A percentile compares a stretch with the other conserved stretches of the same genome.
Evolutionary conservation across 2,113 vertebrate genomes (phyloP).

Genomic region (Cyphomyrus discorhynchus): DNA sequence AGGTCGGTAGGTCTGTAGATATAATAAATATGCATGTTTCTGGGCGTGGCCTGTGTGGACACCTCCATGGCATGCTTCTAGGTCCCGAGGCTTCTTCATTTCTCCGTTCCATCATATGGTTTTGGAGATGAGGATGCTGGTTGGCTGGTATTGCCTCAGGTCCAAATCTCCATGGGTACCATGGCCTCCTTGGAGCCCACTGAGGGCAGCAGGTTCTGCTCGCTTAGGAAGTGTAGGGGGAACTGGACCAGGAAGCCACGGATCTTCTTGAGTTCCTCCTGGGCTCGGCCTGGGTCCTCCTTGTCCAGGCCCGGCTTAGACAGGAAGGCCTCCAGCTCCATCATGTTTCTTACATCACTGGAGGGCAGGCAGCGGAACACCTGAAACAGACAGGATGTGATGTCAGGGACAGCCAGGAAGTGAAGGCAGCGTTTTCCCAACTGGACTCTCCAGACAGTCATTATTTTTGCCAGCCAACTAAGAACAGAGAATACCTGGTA

Average conservation of each 20-base stretch:
- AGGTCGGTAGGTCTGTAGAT: neutral
- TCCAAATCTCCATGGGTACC: slow-evolving; percentile 94
- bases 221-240: slow-evolving; percentile 81
- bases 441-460: neutral
- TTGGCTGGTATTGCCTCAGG: slow-evolving; percentile 56
- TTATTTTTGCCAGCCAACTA: neutral
- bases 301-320: slow-evolving; percentile 65
- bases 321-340: slow-evolving; percentile 75
- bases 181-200: slow-evolving; percentile 92
- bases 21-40: neutral
- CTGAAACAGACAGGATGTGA: slow-evolving; percentile 48
- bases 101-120: neutral
- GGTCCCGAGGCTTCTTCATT: neutral
- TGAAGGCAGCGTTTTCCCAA: neutral
- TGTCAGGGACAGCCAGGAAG: neutral
- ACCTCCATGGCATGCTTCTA: neutral
- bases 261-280: slow-evolving; percentile 85
- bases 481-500: neutral
- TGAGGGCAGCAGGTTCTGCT: slow-evolving; percentile 82
- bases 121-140: neutral
- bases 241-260: slow-evolving; percentile 92
- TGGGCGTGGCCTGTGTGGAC: neutral
- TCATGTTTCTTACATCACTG: slow-evolving; percentile 77
- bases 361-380: slow-evolving; percentile 92
- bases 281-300: slow-evolving; percentile 72